Percentiles rank a stretch among this genome's conserved stretches.
phyloP scores from a whole-genome alignment of 2,113 vertebrate species.

The Arenaria interpres region DNA sequence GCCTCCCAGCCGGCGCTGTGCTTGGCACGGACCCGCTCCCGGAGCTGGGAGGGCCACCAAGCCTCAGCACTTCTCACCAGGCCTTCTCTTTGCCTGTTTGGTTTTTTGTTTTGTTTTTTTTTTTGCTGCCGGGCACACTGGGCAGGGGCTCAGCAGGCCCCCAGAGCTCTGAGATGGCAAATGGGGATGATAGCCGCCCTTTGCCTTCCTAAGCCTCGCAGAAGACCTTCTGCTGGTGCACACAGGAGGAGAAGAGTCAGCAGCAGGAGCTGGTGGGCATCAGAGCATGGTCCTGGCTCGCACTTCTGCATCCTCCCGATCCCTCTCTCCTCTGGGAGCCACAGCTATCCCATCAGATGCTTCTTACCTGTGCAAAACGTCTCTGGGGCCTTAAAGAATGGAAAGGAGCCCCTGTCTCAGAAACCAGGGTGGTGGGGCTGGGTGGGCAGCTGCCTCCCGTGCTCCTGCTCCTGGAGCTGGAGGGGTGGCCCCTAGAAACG shows the following conservation, averaged over 20 bases:
- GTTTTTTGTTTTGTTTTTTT: neutral
- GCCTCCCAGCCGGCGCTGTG: neutral
- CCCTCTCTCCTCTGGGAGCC: neutral
- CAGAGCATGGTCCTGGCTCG: neutral
- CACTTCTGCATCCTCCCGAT: accelerated
- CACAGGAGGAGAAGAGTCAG: neutral
- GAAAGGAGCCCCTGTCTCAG: neutral
- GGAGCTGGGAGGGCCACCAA: neutral
- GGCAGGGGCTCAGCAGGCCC: neutral
- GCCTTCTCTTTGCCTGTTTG: neutral
- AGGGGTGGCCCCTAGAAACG: neutral
- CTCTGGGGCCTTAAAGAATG: neutral
- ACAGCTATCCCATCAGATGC: neutral
- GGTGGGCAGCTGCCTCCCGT: neutral
- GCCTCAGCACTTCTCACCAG: neutral
- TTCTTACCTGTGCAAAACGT: neutral
- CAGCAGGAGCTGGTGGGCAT: neutral
- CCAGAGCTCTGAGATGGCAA: accelerated
- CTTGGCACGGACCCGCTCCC: accelerated
- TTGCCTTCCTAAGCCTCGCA: neutral
- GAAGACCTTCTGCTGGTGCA: neutral
- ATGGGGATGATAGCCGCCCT: neutral
- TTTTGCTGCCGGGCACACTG: neutral
- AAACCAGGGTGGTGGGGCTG: neutral
- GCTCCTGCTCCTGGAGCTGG: accelerated